Evolutionary conservation across 2,797 vertebrate genomes (phyloP), one percentile per base, ranked within the genome.

Genomic region (Mareca penelope): DNA sequence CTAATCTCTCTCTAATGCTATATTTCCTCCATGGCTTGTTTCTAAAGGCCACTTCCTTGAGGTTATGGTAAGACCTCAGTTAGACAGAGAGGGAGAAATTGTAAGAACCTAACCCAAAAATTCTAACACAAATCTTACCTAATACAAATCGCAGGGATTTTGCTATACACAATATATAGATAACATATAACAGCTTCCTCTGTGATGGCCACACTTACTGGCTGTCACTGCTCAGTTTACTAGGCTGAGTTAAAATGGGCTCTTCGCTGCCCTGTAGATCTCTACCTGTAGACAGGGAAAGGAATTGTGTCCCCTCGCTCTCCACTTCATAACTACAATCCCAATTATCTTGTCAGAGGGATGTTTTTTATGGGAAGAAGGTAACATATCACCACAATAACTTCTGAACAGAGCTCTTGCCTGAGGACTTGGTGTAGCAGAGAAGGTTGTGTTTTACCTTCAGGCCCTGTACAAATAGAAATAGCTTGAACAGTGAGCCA

Each of bases 311-410:
- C 37, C 50, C 31, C 37, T 92, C n/a, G 17, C 90, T 95, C 82
- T 28, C 23, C 24, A 18, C 24, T 91, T 95, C 69, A 42, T 91
- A 90, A 68, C 72, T 60, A 72, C 56, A 63, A 35, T 72, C 76
- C 75, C 50, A 85, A 65, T 96, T 87, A 93, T 26, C 75, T 94
- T 93, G 35, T 92, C 83, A 76, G 81, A 80, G 52, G 65, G 67
- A 91, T 61, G 57, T 11, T 14, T 91, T 80, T 52, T 85, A 37
- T 92, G 88, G 85, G 80, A 61, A 86, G 64, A 96, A 91, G 46
- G 29, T 96, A 85, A 94, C 46, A 6, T 40, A 89, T 79, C 73
- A 59, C 76, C 59, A 64, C 73, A 90, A 35, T 90, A 93, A 93
- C 77, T 93, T 70, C 53, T 88, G 73, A 90, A 60, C 59, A 9